A percentile compares a stretch with the other conserved stretches of the same genome.
Evolutionary conservation across 2,113 vertebrate species (phyloP).

Genomic region (Anhinga rufa): DNA sequence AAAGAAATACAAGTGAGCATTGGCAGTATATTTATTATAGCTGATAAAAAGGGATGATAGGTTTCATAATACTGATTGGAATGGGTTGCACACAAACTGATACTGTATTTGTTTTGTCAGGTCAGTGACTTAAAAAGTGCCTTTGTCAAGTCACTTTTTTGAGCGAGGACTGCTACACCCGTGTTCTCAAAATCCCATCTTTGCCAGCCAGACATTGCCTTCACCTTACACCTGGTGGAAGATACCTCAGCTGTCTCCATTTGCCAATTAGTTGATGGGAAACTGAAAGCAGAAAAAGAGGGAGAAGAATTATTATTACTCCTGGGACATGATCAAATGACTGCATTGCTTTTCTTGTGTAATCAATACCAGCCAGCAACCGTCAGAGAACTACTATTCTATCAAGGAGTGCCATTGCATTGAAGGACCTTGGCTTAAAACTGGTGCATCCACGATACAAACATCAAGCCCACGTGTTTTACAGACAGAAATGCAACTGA

Average conservation of each 20-base stretch:
- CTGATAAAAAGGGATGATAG: not conserved
- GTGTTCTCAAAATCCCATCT: slow-evolving; percentile 39
- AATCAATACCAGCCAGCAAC: slow-evolving; percentile 54
- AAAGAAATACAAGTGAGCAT: not conserved
- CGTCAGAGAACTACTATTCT: slow-evolving; percentile 20
- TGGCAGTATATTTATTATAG: not conserved
- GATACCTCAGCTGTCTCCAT: slow-evolving; percentile 71
- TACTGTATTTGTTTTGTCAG: slow-evolving; percentile 74
- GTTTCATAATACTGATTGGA: not conserved
- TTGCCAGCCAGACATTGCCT: slow-evolving; percentile 61
- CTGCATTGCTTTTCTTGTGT: slow-evolving; percentile 40
- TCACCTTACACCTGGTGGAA: slow-evolving; percentile 56
- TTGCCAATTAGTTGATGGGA: slow-evolving; percentile 65
- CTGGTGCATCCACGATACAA: slow-evolving; percentile 39
- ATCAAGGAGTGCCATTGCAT: slow-evolving; percentile 70
- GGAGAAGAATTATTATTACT: slow-evolving; percentile 11
- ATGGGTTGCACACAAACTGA: slow-evolving; percentile 27
- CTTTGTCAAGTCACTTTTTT: slow-evolving; percentile 76
- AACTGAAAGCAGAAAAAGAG: slow-evolving; percentile 57
- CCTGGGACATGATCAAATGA: slow-evolving; percentile 61
- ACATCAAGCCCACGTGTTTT: slow-evolving; percentile 31
- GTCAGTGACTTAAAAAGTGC: slow-evolving; percentile 81
- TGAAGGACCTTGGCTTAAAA: slow-evolving; percentile 70
- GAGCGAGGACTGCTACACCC: slow-evolving; percentile 52
- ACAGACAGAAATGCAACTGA: slow-evolving; percentile 68